Evolutionary conservation across 2,888 invertebrate species (phyloP).

Genomic region (Euspilapteryx auroguttella): DNA sequence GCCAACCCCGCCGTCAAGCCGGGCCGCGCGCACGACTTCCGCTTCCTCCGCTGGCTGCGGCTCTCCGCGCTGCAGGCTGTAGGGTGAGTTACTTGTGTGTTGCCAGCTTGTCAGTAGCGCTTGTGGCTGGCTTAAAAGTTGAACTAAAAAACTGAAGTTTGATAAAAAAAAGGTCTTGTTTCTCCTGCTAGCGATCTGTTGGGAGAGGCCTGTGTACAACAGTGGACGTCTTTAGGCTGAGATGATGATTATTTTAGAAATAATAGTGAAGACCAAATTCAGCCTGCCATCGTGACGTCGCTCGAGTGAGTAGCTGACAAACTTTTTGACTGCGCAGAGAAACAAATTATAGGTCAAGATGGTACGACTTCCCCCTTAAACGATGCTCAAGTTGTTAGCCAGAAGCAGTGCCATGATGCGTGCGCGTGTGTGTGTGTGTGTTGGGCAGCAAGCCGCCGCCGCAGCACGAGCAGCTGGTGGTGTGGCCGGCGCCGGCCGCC

Average conservation of each 20-base stretch:
- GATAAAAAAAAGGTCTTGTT: background rate
- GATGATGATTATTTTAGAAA: no score
- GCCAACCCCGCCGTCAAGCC: conserved; percentile 96
- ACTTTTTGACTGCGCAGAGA: no score
- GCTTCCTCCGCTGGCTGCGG: conserved; percentile 78
- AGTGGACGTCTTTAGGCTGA: no score
- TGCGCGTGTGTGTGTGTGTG: conserved; percentile 1
- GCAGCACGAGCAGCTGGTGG: conserved; percentile 85
- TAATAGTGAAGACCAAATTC: no score
- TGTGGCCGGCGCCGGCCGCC: conserved; percentile 80
- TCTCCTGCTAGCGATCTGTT: no score
- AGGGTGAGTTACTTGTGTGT: conserved; percentile 59
- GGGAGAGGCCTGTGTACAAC: no score
- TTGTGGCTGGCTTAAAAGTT: background rate
- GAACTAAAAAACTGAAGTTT: background rate
- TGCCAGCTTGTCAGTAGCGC: conserved; percentile 1
- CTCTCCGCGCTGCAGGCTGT: conserved; percentile 71
- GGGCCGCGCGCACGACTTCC: conserved; percentile 82
- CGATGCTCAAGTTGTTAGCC: no score
- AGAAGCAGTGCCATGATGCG: no score
- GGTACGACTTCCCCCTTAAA: no score
- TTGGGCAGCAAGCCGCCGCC: conserved; percentile 69
- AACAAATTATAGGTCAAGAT: no score
- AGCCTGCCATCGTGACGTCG: no score
- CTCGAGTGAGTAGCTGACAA: no score